A percentile compares a stretch with the other conserved stretches of the same genome.
Evolutionary conservation across 2,888 invertebrate species (phyloP).

Genomic region (Cartodere bifasciata): DNA sequence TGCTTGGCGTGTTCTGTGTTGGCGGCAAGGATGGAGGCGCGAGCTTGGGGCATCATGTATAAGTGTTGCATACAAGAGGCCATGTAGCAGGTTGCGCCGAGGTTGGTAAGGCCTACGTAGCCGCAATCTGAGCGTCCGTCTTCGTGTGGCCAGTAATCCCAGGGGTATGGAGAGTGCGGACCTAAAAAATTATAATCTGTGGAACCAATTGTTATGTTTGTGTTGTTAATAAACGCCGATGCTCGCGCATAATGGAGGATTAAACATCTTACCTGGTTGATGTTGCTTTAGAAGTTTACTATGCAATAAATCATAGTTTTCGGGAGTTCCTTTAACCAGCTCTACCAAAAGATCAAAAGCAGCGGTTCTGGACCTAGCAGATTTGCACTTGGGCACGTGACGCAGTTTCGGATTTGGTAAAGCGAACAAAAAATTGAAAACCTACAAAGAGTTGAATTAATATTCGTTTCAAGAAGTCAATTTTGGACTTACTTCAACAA

Average conservation of each 20-base stretch:
- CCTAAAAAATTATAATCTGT: too few species aligned
- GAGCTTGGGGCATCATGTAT: constrained; percentile 93
- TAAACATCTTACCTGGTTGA: constrained; percentile 46
- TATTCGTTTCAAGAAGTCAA: constrained; percentile 3
- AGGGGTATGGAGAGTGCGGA: constrained; percentile 75
- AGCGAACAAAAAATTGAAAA: constrained; percentile 82
- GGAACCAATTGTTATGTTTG: too few species aligned
- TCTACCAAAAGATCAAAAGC: constrained; percentile 87
- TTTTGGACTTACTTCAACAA: constrained; percentile 42
- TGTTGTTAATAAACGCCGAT: neutral
- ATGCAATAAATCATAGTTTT: constrained; percentile 76
- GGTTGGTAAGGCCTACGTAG: constrained; percentile 85
- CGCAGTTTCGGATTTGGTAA: constrained; percentile 75
- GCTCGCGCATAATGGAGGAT: neutral
- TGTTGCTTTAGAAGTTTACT: constrained; percentile 77
- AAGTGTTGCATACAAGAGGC: constrained; percentile 95
- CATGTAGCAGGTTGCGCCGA: constrained; percentile 96
- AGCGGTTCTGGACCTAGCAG: constrained; percentile 75
- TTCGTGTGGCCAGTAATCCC: constrained; percentile 98
- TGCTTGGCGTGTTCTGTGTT: constrained; percentile 63
- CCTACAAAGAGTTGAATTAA: constrained; percentile 35
- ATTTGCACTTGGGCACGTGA: constrained; percentile 87
- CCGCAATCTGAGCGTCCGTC: constrained; percentile 90
- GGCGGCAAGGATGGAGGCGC: constrained; percentile 70
- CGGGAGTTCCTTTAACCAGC: constrained; percentile 69